Percentiles rank a stretch among this genome's conserved stretches.
Conservation (phyloP, 2,113 vertebrate species). For the Noctilio leporinus region DNA sequence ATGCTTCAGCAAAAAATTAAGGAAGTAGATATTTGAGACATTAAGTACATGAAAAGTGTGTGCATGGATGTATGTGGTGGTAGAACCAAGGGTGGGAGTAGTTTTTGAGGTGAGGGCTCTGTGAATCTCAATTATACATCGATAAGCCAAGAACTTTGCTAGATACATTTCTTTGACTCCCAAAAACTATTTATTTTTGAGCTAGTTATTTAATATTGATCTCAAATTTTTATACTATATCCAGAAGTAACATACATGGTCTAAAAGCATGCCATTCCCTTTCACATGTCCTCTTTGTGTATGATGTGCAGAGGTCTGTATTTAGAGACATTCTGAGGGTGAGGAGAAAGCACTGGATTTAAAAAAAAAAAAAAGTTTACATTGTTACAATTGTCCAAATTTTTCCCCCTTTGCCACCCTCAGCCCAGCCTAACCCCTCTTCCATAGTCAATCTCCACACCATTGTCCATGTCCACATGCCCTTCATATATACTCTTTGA, state of each 20-base stretch:
- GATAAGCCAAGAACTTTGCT: background rate
- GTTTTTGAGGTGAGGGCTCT: fast-evolving
- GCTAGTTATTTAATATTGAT: background rate
- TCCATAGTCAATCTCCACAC: no score
- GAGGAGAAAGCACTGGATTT: background rate
- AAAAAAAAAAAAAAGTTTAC: no score
- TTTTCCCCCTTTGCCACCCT: no score
- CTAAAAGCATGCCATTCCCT: background rate
- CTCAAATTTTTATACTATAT: background rate
- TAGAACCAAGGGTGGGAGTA: background rate
- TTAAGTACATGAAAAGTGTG: background rate
- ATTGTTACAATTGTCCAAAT: no score
- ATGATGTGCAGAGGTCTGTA: background rate
- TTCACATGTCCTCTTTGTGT: background rate
- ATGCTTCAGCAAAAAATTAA: background rate
- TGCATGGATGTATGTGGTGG: background rate
- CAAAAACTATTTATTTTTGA: background rate
- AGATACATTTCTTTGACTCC: background rate
- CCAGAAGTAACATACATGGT: background rate
- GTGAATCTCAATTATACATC: background rate
- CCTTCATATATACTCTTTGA: no score
- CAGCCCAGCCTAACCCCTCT: no score
- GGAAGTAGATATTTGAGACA: background rate
- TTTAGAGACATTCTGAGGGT: background rate
- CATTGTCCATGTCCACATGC: no score